Base-by-base conservation (phyloP, 2,797 vertebrate genomes). In the Sarcophilus harrisii region DNA sequence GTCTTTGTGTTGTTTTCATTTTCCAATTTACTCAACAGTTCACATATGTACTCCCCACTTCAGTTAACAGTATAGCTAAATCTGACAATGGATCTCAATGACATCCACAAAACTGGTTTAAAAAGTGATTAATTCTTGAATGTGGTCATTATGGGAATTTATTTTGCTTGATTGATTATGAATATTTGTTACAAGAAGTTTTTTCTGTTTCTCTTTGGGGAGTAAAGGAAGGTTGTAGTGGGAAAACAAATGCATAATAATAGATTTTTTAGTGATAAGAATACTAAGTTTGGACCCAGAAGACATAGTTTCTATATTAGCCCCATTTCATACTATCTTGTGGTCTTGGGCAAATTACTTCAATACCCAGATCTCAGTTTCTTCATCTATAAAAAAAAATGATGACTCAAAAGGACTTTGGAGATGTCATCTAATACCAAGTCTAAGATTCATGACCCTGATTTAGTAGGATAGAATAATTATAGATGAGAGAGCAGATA, bases 91-190 rank as follows among this genome's bases (percentile, higher is more conserved):
- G 57, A 58, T 93, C 87, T 66, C 32, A 4, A 28, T 90, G 52
- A 57, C 45, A 93, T 13, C 91, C 55, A 92, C 89, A 59, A 32
- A 59, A 3, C 12, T 60, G 16, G 49, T 57, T 89, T 14, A 60
- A 91, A 95, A 97, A 92, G 52, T 92, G 92, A 93, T 54, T 18
- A 87, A 90, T 90, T 91, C 57, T 38, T 81, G 38, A n/a, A 45
- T 0, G 10, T 81, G 21, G 38, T 45, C 73, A 81, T 24, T 81
- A 45, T 45, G 21, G 73, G 38, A 45, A 81, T 81, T 81, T 45
- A 81, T 81, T 81, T 81, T 81, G 73, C 73, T 81, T 73, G 73
- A 27, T 21, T 81, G 73, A 27, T 18, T 81, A 81, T 45, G 38
- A 81, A 81, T 45, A 81, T 45, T 45, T 81, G 73, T 81, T 81